Base-by-base conservation (phyloP, 2,113 vertebrate genomes). In the Boleophthalmus pectinirostris region DNA sequence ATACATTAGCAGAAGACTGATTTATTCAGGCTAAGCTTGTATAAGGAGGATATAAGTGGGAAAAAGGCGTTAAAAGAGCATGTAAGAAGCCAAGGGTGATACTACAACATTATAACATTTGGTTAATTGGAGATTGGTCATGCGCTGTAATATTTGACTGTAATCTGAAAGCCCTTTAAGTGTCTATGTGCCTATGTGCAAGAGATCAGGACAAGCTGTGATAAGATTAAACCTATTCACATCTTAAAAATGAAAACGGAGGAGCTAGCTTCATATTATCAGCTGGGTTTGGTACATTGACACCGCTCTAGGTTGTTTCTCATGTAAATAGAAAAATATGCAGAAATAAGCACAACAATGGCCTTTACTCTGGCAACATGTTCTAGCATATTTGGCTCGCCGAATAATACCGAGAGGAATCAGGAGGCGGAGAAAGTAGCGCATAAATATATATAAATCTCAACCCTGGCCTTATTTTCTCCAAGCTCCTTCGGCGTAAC, bases 51-150 rank as follows among this genome's bases (percentile, higher is more conserved):
- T 88, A 69, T 86, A 88, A 70, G 81, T 81, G 88, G 84, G 81
- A 81, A 88, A 89, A 91, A 90, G 81, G 78, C 88, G 74, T 88
- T 89, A 89, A 90, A 91, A 79, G 82, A 82, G 84, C 88, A 89
- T 90, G 88, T 87, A 89, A 91, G 88, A 85, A 92, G 90, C 90
- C 89, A 88, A 77, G 85, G 85, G 89, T 88, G 89, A 88, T 89
- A 91, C 81, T 85, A 87, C 91, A 91, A 82, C 84, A 84, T 87
- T 77, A 90, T 89, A 92, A 92, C 90, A 92, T 90, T 90, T 89
- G 92, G 89, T 91, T 93, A 93, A 93, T 93, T 93, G 92, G 86
- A 90, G 91, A 93, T 93, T 90, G 91, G 92, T 92, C 91, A 93
- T 83, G 85, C 87, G 68, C 91, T 92, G 90, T 86, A 91, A 91